Conservation (phyloP, 2,797 vertebrate genomes). For the Microctenopoma lineatum region DNA sequence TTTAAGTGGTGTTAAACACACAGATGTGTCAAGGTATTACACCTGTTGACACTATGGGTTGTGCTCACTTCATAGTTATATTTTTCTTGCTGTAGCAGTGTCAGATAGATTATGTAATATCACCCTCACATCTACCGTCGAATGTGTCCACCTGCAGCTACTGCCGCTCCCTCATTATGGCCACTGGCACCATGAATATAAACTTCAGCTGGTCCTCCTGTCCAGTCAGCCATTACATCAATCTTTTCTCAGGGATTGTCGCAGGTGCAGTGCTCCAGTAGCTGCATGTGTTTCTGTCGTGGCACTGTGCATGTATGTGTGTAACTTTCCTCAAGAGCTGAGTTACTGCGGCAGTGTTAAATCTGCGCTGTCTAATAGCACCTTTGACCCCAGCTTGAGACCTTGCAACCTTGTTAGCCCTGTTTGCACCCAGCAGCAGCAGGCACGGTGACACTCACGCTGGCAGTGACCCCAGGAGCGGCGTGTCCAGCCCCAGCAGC, state of each 20-base stretch:
- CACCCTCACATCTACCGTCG: conserved; percentile 35
- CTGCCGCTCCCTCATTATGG: conserved; percentile 37
- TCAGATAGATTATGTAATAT: conserved; percentile 22
- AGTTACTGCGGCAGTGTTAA: conserved; percentile 4
- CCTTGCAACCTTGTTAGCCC: conserved; percentile 67
- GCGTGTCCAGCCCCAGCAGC: conserved; percentile 98
- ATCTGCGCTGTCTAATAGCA: conserved; percentile 43
- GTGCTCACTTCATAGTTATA: background rate
- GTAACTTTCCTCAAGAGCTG: conserved; percentile 14
- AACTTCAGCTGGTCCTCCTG: conserved; percentile 36
- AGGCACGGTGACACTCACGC: conserved; percentile 89
- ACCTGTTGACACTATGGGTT: conserved; percentile 19
- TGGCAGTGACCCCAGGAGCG: conserved; percentile 95
- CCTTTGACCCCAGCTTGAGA: conserved; percentile 68
- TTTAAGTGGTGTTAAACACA: conserved; percentile 10
- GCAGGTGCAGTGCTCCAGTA: conserved; percentile 44
- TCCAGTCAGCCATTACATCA: conserved; percentile 51
- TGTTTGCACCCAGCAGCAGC: conserved; percentile 58
- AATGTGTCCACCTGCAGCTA: conserved; percentile 50
- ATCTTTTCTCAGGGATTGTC: conserved; percentile 64
- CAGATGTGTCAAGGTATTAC: conserved; percentile 11
- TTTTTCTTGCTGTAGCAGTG: conserved; percentile 6
- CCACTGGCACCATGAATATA: conserved; percentile 46
- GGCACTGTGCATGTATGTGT: conserved; percentile 23
- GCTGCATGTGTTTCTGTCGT: conserved; percentile 28